Evolutionary conservation across 2,113 vertebrate genomes (phyloP).

Genomic region (Sceloporus tristichus): DNA sequence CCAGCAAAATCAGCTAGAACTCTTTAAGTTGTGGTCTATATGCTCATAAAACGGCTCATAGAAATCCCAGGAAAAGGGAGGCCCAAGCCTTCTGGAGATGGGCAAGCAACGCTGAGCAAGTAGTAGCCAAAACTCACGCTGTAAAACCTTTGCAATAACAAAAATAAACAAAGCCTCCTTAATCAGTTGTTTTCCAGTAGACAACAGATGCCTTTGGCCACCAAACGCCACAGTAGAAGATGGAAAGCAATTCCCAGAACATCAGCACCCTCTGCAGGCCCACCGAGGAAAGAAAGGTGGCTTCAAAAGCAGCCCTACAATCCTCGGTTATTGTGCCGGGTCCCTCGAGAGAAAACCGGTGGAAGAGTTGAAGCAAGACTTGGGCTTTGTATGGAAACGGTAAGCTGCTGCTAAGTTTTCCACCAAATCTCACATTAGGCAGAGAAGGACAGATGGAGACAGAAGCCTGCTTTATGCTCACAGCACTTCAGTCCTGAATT

Average conservation of each 20-base stretch:
- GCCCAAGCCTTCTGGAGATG: background rate
- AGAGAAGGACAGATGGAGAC: too few species aligned
- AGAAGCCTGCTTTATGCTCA: background rate
- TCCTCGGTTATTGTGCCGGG: too few species aligned
- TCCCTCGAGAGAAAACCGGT: too few species aligned
- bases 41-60: background rate
- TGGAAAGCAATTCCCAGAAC: constrained; percentile 27
- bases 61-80: background rate
- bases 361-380: too few species aligned
- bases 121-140: too few species aligned
- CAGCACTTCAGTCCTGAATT: too few species aligned
- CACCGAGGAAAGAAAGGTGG: rapidly evolving
- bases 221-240: rapidly evolving
- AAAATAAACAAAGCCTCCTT: background rate
- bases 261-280: constrained; percentile 71
- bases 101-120: rapidly evolving
- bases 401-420: background rate
- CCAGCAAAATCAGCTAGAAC: background rate
- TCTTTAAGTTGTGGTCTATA: too few species aligned
- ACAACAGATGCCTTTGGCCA: background rate
- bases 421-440: background rate
- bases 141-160: background rate
- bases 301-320: too few species aligned
- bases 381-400: background rate
- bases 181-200: background rate